These are phyloP conservation scores for Poeciliopsis turneri DNA, from an alignment of 2,797 vertebrate genomes.

Conservation along the genomic window DNA sequence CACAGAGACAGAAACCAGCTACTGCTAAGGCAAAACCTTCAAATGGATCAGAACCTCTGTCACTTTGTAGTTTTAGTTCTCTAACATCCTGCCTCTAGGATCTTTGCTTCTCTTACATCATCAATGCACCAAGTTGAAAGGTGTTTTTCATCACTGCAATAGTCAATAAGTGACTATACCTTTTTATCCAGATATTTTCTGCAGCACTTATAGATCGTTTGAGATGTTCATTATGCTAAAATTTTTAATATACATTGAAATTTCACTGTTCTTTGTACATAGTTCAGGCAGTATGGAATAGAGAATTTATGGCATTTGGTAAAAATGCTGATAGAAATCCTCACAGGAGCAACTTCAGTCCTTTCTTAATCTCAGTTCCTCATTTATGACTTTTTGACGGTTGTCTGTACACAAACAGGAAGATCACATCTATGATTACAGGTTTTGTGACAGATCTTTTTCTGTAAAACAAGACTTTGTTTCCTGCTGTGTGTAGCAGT, in stretches of 20 bases:
- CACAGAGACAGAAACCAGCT: slow-evolving; percentile 5
- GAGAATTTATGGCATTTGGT: neutral
- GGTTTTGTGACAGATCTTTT: neutral
- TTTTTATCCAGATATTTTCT: neutral
- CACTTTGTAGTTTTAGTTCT: neutral
- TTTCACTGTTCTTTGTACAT: neutral
- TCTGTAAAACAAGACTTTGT: neutral
- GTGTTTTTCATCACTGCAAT: neutral
- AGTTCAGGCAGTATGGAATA: neutral
- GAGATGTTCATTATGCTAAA: neutral
- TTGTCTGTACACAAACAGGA: neutral
- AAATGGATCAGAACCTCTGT: neutral
- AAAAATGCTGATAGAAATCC: neutral
- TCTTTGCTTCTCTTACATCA: neutral
- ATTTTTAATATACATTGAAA: neutral
- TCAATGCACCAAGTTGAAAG: neutral
- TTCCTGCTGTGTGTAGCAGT: neutral
- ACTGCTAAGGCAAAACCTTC: neutral
- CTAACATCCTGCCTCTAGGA: neutral
- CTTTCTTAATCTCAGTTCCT: neutral
- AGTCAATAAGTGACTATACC: neutral
- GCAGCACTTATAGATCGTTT: neutral
- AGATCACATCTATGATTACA: neutral
- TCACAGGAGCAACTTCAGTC: neutral
- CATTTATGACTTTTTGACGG: neutral